These are phyloP conservation scores for Erebia aethiops DNA, from an alignment of 2,888 invertebrate species.

Conservation along the genomic window DNA sequence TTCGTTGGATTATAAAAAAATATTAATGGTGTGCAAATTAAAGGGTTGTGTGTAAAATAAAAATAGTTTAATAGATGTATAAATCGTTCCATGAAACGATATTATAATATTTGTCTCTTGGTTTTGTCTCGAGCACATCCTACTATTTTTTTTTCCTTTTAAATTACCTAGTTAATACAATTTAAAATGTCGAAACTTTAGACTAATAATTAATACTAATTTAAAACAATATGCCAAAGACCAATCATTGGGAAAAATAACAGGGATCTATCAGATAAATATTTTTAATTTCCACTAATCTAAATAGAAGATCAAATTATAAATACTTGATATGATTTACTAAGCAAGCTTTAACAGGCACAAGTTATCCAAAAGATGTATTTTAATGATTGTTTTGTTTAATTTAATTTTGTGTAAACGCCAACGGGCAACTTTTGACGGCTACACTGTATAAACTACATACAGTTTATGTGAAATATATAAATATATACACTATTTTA, in stretches of 20 bases:
- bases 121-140: constrained; percentile 57
- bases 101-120: constrained; percentile 51
- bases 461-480: constrained; percentile 71
- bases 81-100: constrained; percentile 66
- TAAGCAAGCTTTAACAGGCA: constrained; percentile 63
- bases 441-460: constrained; percentile 59
- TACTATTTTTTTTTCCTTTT: constrained; percentile 41
- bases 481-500: constrained; percentile 72
- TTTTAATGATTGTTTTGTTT: constrained; percentile 65
- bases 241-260: constrained; percentile 76
- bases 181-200: constrained; percentile 54
- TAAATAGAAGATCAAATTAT: constrained; percentile 48
- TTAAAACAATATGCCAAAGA: constrained; percentile 77
- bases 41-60: constrained; percentile 83
- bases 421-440: constrained; percentile 48
- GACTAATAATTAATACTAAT: constrained; percentile 62
- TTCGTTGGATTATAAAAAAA: constrained; percentile 64
- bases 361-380: constrained; percentile 61
- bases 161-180: constrained; percentile 33
- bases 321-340: constrained; percentile 42
- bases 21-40: constrained; percentile 81
- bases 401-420: constrained; percentile 62
- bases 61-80: constrained; percentile 77
- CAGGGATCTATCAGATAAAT: constrained; percentile 71
- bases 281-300: constrained; percentile 69